These are phyloP conservation scores for Neodiprion fabricii DNA, from an alignment of 1,140 invertebrate genomes.

Conservation along the genomic window DNA sequence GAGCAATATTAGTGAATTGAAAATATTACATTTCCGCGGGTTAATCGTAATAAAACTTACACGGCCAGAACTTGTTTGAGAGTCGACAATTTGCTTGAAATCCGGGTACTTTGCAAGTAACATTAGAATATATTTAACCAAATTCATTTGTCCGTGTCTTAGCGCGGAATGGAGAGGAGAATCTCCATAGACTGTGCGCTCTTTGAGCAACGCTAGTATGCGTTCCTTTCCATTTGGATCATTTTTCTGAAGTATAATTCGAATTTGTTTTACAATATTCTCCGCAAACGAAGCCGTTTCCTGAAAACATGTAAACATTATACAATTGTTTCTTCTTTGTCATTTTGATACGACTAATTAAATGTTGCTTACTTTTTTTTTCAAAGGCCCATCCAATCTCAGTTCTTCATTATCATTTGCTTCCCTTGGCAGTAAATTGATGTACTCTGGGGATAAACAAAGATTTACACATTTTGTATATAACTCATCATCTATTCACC, in stretches of 20 bases:
- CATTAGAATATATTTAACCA: slow-evolving; percentile 41
- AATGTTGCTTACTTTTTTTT: background rate
- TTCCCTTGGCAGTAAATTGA: no score
- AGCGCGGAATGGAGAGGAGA: slow-evolving; percentile 50
- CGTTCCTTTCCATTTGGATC: slow-evolving; percentile 23
- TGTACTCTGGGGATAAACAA: no score
- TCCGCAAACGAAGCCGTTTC: slow-evolving; percentile 33
- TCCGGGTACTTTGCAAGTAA: slow-evolving; percentile 38
- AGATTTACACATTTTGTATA: no score
- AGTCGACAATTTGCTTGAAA: slow-evolving; percentile 39
- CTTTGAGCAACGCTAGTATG: slow-evolving; percentile 37
- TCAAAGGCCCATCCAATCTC: background rate
- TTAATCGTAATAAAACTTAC: slow-evolving; percentile 37
- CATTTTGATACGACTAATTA: background rate
- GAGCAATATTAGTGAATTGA: slow-evolving; percentile 32
- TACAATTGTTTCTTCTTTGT: no score
- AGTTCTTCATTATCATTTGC: no score
- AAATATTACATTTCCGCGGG: slow-evolving; percentile 41
- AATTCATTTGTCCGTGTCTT: slow-evolving; percentile 42
- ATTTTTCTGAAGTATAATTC: slow-evolving; percentile 25
- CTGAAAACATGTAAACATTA: background rate
- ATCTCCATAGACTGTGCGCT: slow-evolving; percentile 46
- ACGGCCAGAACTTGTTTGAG: slow-evolving; percentile 47
- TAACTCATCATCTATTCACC: no score
- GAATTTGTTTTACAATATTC: slow-evolving; percentile 32